phyloP scores from a whole-genome alignment of 1,140 invertebrate species.

The Neomicropteryx cornuta region DNA sequence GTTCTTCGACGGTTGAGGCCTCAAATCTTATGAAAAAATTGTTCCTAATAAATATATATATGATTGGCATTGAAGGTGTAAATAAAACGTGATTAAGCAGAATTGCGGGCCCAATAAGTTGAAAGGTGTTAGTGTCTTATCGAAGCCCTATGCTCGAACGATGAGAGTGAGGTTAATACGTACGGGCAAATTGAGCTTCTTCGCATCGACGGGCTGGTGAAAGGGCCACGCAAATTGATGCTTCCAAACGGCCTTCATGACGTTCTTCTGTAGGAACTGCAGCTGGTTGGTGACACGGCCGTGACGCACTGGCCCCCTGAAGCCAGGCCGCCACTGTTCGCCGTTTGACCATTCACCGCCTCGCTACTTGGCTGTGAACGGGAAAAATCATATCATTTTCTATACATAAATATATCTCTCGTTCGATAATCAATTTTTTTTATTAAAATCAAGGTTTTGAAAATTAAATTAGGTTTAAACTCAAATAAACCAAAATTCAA shows the following conservation, averaged over 20 bases:
- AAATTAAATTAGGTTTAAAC: not conserved
- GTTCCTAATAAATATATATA: too few species aligned
- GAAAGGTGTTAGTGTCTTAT: not conserved
- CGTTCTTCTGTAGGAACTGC: conserved; percentile 87
- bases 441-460: too few species aligned
- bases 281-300: conserved; percentile 87
- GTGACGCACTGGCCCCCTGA: conserved; percentile 68
- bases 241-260: conserved; percentile 94
- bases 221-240: conserved; percentile 99
- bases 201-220: conserved; percentile 92
- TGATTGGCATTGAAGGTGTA: too few species aligned
- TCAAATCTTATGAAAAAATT: too few species aligned
- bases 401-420: too few species aligned
- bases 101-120: too few species aligned
- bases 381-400: too few species aligned
- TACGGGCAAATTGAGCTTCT: conserved; percentile 90
- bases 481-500: too few species aligned
- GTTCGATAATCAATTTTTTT: too few species aligned
- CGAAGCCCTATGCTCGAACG: not conserved
- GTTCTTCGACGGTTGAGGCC: too few species aligned
- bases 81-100: too few species aligned
- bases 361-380: conserved; percentile 42
- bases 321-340: too few species aligned
- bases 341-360: conserved; percentile 75
- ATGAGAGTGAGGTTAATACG: conserved; percentile 20